A percentile compares a stretch with the other conserved stretches of the same genome.
These are phyloP conservation scores for Drosophila simulans DNA, from an alignment of 1,140 invertebrate genomes.

Conservation along the genomic window DNA sequence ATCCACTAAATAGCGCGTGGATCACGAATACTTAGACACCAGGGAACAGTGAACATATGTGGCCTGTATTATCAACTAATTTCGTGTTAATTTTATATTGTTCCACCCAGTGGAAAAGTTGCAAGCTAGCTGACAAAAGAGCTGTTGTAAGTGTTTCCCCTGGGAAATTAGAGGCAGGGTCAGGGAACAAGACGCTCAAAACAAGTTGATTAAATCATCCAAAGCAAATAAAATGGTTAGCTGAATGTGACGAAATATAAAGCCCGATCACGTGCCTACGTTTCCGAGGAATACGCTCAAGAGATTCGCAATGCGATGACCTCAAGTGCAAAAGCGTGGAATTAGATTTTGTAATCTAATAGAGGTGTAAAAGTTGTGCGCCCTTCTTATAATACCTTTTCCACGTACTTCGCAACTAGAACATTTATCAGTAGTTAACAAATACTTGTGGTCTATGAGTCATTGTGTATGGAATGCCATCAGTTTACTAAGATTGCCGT, in stretches of 20 bases:
- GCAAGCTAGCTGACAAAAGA: conserved; percentile 21
- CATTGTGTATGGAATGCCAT: not conserved
- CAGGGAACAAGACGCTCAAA: conserved; percentile 12
- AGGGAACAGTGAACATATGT: conserved; percentile 1
- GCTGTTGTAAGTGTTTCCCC: not conserved
- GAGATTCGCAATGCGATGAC: conserved; percentile 1
- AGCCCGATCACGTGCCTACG: not conserved
- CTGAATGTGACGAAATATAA: not conserved
- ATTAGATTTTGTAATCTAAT: not conserved
- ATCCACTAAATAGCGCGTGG: conserved; percentile 16
- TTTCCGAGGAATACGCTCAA: not conserved
- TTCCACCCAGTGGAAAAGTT: conserved; percentile 47
- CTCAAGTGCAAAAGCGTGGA: conserved; percentile 9
- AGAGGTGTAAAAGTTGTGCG: not conserved
- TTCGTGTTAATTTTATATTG: conserved; percentile 44
- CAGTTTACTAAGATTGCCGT: not conserved
- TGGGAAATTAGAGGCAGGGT: conserved; percentile 1
- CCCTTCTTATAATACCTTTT: not conserved
- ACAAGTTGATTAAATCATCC: conserved; percentile 63
- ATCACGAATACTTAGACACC: conserved; percentile 16
- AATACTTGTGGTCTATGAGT: not conserved
- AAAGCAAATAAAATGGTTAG: conserved; percentile 54
- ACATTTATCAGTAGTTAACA: not conserved
- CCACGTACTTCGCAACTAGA: not conserved
- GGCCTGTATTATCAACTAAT: conserved; percentile 52